Evolutionary conservation across 1,140 invertebrate species (phyloP), one percentile per base, ranked within the genome.

Genomic region (Bombus consobrinus): DNA sequence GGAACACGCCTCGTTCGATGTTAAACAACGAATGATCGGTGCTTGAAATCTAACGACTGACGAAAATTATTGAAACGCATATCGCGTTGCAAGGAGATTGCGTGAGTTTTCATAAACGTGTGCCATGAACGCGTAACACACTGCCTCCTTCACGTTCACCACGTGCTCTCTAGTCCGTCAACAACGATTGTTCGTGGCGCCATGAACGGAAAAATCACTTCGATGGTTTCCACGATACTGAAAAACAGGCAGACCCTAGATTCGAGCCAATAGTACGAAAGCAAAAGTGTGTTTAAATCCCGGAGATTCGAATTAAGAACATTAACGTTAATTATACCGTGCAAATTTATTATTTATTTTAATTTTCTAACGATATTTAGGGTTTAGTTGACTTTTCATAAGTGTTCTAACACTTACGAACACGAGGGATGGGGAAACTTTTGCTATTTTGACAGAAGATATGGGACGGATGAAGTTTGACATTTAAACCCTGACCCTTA

Each of bases 161-260:
- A 39, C 68, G 78, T 59, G 75, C 75, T 86, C 82, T 89, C 83
- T 88, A 89, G 86, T 89, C 77, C 81, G 89, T 90, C 89, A 81
- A 81, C 88, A 89, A 90, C 85, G 75, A 90, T 88, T 86, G 89
- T 86, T 83, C 86, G 83, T 90, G 83, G 81, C 86, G 81, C 88
- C 75, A 88, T 59, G 73, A 76, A 53, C 18, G 47, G 80, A 83
- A 71, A 83, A 34, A 62, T 77, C 73, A 59, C 68, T 76, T 59
- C 80, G 72, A 87, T 79, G 64, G 39, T 32, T 62, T 84, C n/a
- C 76, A 37, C 41, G 43, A n/a, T 62, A 57, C 47, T 64, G 25
- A 68, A 75, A 75, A 86, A 81, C 43, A 43, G 37, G 18, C 69
- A 28, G 78, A 80, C 18, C 5, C 34, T 37, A 72, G 68, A 53